Evolutionary conservation across 1,140 invertebrate species (phyloP), one percentile per base, ranked within the genome.

Genomic region (Meloidogyne chitwoodi): DNA sequence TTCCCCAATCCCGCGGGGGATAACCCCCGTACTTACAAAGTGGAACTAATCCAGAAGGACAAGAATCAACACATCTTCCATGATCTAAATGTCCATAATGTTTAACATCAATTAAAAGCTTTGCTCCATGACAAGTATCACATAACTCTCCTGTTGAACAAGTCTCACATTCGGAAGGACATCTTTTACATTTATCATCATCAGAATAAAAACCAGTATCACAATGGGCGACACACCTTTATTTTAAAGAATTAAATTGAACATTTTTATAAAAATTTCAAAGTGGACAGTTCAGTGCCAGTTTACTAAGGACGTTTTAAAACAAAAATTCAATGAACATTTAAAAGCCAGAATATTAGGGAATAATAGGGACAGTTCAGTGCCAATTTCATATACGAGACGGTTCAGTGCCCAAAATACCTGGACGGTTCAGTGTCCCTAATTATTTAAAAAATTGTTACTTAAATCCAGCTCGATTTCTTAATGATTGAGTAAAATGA

Each of bases 1-100:
- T n/a, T n/a, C n/a, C n/a, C n/a, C n/a, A n/a, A n/a, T n/a, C n/a
- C n/a, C n/a, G n/a, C n/a, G n/a, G n/a, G n/a, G n/a, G n/a, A n/a
- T n/a, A n/a, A n/a, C n/a, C n/a, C n/a, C n/a, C n/a, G n/a, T n/a
- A 44, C 84, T 76, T 74, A 85, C 84, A 86, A 78, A 87, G 85
- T 48, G 84, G 69, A 41, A 85, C 64, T 10, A 86, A 73, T 6
- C 85, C 85, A 0, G 41, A 44, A 11, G 85, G 85, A 48, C 85
- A 86, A 22, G 75, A 65, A n/a, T 79, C 77, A 5, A 87, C 85
- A 75, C 85, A 86, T 29, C 83, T 79, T 48, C 85, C 85, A 68
- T 86, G 85, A 67, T 85, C 81, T 34, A 83, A 75, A 41, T 85
- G 80, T 2, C 75, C 79, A 68, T 71, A 79, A 73, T 84, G 82